Conservation (phyloP, 2,888 invertebrate species). For the Drosophila mayaguana region DNA sequence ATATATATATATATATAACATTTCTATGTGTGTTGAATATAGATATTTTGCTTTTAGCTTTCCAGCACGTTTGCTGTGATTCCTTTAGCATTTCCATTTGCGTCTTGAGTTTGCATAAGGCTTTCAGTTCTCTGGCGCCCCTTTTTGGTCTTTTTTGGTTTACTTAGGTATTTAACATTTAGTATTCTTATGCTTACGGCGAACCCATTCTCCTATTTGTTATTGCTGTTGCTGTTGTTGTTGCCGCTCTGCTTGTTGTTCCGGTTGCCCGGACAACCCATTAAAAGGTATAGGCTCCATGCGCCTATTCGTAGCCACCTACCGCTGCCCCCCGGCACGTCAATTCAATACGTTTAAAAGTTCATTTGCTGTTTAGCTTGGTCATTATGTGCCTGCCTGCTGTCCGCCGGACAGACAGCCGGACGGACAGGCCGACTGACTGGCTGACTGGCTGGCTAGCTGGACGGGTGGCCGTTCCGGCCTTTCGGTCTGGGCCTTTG, state of each 20-base stretch:
- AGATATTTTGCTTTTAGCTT: not conserved
- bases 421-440: not conserved
- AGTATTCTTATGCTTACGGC: constrained; percentile 23
- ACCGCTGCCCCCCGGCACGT: constrained; percentile 39
- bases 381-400: constrained; percentile 72
- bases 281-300: constrained; percentile 34
- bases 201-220: constrained; percentile 2
- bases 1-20: not conserved
- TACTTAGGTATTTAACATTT: constrained; percentile 43
- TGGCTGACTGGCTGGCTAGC: not conserved
- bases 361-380: constrained; percentile 80
- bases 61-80: constrained; percentile 24
- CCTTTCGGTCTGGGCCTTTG: constrained; percentile 44
- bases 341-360: constrained; percentile 81
- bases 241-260: constrained; percentile 34
- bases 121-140: not conserved
- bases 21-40: not conserved
- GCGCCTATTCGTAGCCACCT: not conserved
- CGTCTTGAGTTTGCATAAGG: constrained; percentile 28
- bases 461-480: not conserved
- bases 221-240: constrained; percentile 1
- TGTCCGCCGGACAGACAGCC: not conserved
- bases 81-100: constrained; percentile 15
- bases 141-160: constrained; percentile 15
- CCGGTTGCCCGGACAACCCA: constrained; percentile 58